Conservation (phyloP, 2,888 invertebrate species). For the Tipula confusa region DNA sequence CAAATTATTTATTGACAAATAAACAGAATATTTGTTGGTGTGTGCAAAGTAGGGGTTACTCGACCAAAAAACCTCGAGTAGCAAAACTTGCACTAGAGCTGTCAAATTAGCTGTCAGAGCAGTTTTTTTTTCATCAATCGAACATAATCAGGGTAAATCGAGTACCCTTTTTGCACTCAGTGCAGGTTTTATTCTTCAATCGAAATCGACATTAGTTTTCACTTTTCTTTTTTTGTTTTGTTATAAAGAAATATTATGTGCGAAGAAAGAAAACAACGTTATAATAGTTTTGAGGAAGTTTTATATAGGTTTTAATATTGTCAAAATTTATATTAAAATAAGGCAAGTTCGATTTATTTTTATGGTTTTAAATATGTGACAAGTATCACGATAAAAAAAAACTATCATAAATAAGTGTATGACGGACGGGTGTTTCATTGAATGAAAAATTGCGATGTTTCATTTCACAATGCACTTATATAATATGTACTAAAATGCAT, state of each 20-base stretch:
- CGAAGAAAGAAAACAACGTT: neutral
- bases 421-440: neutral
- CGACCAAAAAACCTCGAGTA: too few relatives aligned
- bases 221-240: neutral
- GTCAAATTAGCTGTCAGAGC: too few relatives aligned
- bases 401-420: neutral
- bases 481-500: too few relatives aligned
- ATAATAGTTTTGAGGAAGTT: constrained; percentile 3
- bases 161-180: too few relatives aligned
- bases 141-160: too few relatives aligned
- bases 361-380: neutral
- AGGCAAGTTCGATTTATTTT: neutral
- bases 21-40: too few relatives aligned
- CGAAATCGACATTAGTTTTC: too few relatives aligned
- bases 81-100: too few relatives aligned
- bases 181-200: too few relatives aligned
- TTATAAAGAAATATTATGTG: neutral
- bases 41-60: too few relatives aligned
- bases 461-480: neutral
- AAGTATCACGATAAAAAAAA: neutral
- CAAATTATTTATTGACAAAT: too few relatives aligned
- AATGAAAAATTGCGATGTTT: neutral
- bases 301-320: neutral
- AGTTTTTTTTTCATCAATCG: too few relatives aligned
- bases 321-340: neutral